A percentile compares a stretch with the other conserved stretches of the same genome.
Conservation (phyloP, 2,797 vertebrate genomes). For the Xenentodon cancila region DNA sequence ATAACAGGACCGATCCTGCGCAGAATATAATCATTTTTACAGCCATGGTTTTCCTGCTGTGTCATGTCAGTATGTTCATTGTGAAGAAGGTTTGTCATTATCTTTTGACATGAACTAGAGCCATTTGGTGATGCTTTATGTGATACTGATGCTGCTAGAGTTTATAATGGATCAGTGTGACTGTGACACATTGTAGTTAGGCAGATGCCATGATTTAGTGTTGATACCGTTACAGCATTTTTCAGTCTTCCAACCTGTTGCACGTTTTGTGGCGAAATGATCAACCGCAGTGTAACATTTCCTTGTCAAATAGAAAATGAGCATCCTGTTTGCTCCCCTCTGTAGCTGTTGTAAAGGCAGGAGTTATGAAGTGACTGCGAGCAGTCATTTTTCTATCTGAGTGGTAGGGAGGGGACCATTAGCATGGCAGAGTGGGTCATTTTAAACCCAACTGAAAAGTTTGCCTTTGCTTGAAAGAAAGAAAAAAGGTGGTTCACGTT, state of each 20-base stretch:
- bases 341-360: conserved; percentile 29
- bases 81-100: not conserved
- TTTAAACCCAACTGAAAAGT: conserved; percentile 63
- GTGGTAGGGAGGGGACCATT: conserved; percentile 57
- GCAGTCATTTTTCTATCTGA: conserved; percentile 58
- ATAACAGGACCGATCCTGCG: not conserved
- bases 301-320: conserved; percentile 33
- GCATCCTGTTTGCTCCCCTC: conserved; percentile 15
- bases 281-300: not conserved
- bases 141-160: not conserved
- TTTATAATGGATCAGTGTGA: not conserved
- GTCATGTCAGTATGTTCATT: conserved; percentile 1
- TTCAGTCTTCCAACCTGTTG: not conserved
- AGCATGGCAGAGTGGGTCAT: conserved; percentile 67
- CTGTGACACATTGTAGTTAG: not conserved
- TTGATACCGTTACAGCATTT: not conserved
- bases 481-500: conserved; percentile 45
- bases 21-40: not conserved
- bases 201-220: not conserved
- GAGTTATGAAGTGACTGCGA: conserved; percentile 40
- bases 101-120: not conserved
- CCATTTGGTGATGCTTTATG: not conserved
- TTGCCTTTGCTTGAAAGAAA: conserved; percentile 34
- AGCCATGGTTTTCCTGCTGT: conserved; percentile 1
- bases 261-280: conserved; percentile 1